phyloP scores from a whole-genome alignment of 2,797 vertebrate species.

The Cossypha dichroa region DNA sequence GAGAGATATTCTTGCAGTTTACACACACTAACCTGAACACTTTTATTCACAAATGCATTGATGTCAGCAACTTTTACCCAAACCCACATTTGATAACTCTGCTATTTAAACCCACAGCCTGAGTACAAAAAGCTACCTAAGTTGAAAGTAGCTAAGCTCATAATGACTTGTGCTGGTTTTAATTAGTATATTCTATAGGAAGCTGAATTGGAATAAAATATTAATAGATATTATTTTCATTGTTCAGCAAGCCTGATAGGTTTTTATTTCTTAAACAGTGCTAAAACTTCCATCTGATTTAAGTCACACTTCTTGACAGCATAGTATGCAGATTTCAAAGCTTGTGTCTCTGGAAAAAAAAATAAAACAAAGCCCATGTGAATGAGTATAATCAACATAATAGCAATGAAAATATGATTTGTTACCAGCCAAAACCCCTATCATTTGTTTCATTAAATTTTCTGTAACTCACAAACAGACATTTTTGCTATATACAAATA shows the following conservation, averaged over 20 bases:
- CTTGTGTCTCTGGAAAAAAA: background rate
- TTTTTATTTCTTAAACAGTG: background rate
- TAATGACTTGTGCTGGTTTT: background rate
- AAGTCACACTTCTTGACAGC: background rate
- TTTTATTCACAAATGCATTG: background rate
- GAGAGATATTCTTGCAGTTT: background rate
- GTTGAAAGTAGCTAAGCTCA: background rate
- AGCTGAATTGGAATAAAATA: background rate
- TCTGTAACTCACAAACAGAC: background rate
- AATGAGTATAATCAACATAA: background rate
- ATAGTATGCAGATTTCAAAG: background rate
- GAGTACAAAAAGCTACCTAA: background rate
- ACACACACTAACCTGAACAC: background rate
- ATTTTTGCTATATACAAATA: background rate
- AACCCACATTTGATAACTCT: background rate
- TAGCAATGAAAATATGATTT: background rate
- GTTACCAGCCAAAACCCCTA: background rate
- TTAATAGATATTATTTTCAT: background rate
- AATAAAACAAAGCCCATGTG: background rate
- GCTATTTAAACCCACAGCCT: background rate
- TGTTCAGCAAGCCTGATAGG: background rate
- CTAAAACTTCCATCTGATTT: background rate
- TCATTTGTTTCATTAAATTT: background rate
- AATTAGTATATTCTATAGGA: background rate
- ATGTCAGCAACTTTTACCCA: background rate